These are phyloP conservation scores for Acanthisitta chloris DNA, from an alignment of 2,113 vertebrate genomes.

Conservation along the genomic window DNA sequence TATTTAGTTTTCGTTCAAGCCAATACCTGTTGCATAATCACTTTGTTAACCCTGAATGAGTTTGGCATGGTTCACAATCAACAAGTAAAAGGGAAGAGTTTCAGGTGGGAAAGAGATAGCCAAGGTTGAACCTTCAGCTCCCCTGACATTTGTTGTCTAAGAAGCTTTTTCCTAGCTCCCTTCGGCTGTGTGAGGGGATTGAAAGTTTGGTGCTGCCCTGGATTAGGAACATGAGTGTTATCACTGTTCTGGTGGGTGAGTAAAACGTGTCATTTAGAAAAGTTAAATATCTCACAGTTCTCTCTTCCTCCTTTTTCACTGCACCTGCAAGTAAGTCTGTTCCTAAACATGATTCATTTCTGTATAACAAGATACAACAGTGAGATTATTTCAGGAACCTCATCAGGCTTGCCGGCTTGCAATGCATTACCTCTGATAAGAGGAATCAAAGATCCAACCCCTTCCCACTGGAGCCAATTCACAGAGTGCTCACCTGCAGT, in stretches of 20 bases:
- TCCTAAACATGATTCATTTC: conserved; percentile 55
- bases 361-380: conserved; percentile 49
- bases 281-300: neutral
- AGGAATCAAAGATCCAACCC: neutral
- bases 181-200: neutral
- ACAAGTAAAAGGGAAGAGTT: neutral
- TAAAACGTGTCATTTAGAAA: neutral
- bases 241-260: neutral
- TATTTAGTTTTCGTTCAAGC: neutral
- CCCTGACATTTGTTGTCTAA: neutral
- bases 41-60: neutral
- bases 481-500: neutral
- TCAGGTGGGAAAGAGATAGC: neutral
- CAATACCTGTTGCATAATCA: neutral
- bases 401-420: neutral
- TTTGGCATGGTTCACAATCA: neutral
- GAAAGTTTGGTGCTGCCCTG: neutral
- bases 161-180: neutral
- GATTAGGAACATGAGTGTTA: neutral
- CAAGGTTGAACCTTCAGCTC: neutral
- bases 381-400: conserved; percentile 34
- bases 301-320: neutral
- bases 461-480: neutral
- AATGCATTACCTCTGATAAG: neutral
- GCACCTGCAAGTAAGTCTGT: neutral